A percentile compares a stretch with the other conserved stretches of the same genome.
Evolutionary conservation across 2,797 vertebrate species (phyloP).

Genomic region (Gadopsis bispinosus): DNA sequence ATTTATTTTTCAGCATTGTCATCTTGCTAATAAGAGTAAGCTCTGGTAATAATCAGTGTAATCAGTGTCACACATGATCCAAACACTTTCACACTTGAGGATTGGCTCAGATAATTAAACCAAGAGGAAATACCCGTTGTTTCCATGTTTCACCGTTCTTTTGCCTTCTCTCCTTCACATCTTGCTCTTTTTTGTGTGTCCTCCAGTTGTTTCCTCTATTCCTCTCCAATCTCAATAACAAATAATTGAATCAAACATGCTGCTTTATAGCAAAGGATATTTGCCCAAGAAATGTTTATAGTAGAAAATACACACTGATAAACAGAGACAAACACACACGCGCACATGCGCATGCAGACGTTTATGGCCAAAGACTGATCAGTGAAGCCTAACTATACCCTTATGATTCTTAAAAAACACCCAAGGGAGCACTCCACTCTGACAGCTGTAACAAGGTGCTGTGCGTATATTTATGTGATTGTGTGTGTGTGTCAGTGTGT

Average conservation of each 20-base stretch:
- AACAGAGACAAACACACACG: constrained; percentile 45
- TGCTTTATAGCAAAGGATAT: constrained; percentile 55
- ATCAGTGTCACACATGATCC: neutral
- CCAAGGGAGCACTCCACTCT: constrained; percentile 64
- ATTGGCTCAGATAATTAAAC: too few species aligned
- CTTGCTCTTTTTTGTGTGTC: constrained; percentile 13
- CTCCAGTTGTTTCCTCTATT: constrained; percentile 21
- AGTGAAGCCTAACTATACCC: constrained; percentile 73
- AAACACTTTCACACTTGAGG: neutral
- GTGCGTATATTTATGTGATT: constrained; percentile 68
- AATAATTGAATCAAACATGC: constrained; percentile 49
- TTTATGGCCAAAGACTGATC: constrained; percentile 72
- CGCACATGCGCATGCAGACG: constrained; percentile 21
- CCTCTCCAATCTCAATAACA: constrained; percentile 37
- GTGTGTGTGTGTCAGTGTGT: constrained; percentile 43
- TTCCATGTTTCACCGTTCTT: constrained; percentile 1
- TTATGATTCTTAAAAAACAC: constrained; percentile 67
- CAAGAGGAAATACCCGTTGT: neutral
- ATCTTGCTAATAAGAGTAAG: neutral
- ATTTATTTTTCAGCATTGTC: neutral
- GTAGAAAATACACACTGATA: constrained; percentile 53
- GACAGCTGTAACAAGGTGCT: constrained; percentile 81
- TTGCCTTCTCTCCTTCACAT: neutral
- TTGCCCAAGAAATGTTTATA: constrained; percentile 61
- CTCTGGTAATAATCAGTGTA: neutral